A percentile compares a stretch with the other conserved stretches of the same genome.
phyloP scores from a whole-genome alignment of 2,888 invertebrate genomes.

The Euproctis similis region DNA sequence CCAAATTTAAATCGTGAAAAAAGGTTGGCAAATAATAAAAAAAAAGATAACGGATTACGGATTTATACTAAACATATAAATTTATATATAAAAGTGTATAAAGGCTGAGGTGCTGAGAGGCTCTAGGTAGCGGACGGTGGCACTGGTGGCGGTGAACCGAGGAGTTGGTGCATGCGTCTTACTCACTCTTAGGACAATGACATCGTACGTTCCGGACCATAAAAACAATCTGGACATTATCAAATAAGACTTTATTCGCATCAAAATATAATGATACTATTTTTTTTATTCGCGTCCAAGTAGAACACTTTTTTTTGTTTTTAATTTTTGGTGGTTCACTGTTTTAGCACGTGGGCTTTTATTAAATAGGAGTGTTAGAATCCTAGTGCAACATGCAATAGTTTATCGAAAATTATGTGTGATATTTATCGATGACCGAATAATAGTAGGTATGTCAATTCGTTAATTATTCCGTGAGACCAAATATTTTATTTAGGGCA shows the following conservation, averaged over 20 bases:
- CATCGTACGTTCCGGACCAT: slow-evolving; percentile 72
- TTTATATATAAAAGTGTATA: slow-evolving; percentile 23
- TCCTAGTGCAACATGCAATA: too few relatives aligned
- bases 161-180: slow-evolving; percentile 38
- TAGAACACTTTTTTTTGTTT: too few relatives aligned
- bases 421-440: too few relatives aligned
- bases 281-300: too few relatives aligned
- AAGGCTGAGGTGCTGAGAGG: slow-evolving; percentile 17
- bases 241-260: slow-evolving; percentile 44
- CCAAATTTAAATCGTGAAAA: slow-evolving; percentile 17
- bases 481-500: too few relatives aligned
- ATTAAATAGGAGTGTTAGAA: too few relatives aligned
- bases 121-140: slow-evolving; percentile 19
- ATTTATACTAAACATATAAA: slow-evolving; percentile 16
- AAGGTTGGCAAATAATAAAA: slow-evolving; percentile 19
- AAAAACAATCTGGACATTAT: slow-evolving; percentile 67
- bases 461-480: too few relatives aligned
- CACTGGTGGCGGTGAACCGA: slow-evolving; percentile 23
- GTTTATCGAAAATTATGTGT: too few relatives aligned
- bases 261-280: slow-evolving; percentile 42
- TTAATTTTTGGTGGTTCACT: too few relatives aligned
- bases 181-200: slow-evolving; percentile 66
- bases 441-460: too few relatives aligned
- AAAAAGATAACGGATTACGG: too few relatives aligned
- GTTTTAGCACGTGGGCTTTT: too few relatives aligned